Base-by-base conservation (phyloP, 2,888 invertebrate species). In the Tetragonula carbonaria region DNA sequence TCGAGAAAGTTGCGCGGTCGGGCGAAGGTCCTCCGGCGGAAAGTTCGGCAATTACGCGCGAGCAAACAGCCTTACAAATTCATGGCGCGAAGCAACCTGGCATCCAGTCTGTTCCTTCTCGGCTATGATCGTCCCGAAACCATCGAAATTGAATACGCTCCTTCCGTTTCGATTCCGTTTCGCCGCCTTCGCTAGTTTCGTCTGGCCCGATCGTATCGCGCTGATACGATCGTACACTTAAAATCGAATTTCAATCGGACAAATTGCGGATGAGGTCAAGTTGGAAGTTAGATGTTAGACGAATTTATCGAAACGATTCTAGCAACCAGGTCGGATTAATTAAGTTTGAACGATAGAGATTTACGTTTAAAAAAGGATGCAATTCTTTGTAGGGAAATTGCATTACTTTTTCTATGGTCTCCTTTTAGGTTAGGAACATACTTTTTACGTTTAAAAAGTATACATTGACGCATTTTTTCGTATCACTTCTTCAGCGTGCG, bases 61-160 rank as follows among this genome's bases (percentile, higher is more conserved):
- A 87, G 90, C 91, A 93, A 92, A 92, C 90, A 91, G 89, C 82
- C 90, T 91, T 91, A 92, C 91, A 91, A 91, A 92, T 93, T 92
- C 91, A 90, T 86, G 88, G 82, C 80, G 86, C 50, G 63, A 74
- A 51, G 86, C 74, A 74, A 62, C 18, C 62, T 55, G 67, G 70
- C 62, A 28, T 8, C 45, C 45, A 8, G 55, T 21, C 71, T 28
- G 76, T 77, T 76, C 74, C 78, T 59, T 55, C 51, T 33, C 33
- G 33, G 33, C 33, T 33, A 8, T 45, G 65, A 38, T 66, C 62
- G 62, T 45, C 38, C n/a, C 14, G 28, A 28, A 28, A 50, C 73
- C 62, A 68, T 73, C 62, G 53, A 45, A 74, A 67, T 80, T 71
- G 71, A 80, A 80, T 59, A 71, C 65, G 50, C n/a, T 14, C 13